Evolutionary conservation across 2,888 invertebrate species (phyloP).

Genomic region (Orchesella flavescens): DNA sequence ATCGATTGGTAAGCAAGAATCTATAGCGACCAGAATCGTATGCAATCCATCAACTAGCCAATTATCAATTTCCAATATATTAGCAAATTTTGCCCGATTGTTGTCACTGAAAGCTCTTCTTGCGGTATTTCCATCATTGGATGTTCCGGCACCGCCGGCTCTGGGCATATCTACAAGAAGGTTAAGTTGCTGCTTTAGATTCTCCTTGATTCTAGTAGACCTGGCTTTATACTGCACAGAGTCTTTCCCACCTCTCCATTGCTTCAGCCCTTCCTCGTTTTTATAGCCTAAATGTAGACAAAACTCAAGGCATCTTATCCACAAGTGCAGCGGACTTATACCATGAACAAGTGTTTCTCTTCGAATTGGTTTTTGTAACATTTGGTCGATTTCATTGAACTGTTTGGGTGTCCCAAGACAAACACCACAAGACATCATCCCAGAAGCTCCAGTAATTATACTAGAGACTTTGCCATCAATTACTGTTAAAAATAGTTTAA

Average conservation of each 20-base stretch:
- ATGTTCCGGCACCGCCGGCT: conserved; percentile 38
- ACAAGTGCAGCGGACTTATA: no score
- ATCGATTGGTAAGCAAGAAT: conserved; percentile 41
- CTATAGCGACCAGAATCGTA: conserved; percentile 23
- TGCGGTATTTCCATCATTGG: conserved; percentile 60
- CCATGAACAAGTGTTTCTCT: no score
- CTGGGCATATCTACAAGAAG: neutral
- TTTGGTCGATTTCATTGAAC: neutral
- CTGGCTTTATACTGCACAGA: no score
- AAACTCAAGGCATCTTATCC: no score
- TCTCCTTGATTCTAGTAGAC: no score
- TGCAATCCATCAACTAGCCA: conserved; percentile 22
- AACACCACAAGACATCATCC: no score
- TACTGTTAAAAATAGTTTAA: conserved; percentile 30
- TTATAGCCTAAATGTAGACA: no score
- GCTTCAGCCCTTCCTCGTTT: no score
- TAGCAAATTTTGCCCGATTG: conserved; percentile 26
- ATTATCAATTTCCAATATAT: conserved; percentile 31
- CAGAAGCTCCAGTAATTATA: conserved; percentile 19
- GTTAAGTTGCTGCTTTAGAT: neutral
- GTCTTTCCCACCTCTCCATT: no score
- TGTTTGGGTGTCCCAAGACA: conserved; percentile 3
- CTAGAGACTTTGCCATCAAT: conserved; percentile 57
- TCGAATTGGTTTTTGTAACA: no score
- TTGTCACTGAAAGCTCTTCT: conserved; percentile 32